Percentiles rank a stretch among this genome's conserved stretches.
phyloP scores from a whole-genome alignment of 2,888 invertebrate genomes.

The Tipula vernalis region DNA sequence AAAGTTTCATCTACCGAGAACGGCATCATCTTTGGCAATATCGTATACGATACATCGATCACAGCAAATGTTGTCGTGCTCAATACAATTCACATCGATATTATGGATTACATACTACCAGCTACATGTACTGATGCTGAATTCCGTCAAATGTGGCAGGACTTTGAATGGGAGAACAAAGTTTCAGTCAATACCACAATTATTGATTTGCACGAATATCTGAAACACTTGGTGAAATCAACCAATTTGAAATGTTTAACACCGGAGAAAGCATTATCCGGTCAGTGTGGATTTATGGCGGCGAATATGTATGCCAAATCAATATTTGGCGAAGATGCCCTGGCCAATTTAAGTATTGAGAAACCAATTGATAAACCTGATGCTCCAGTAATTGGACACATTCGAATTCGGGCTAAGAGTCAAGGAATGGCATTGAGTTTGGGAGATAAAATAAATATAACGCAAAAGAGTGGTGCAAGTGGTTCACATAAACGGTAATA shows the following conservation, averaged over 20 bases:
- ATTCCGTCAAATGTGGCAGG: constrained; percentile 99
- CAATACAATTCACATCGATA: constrained; percentile 98
- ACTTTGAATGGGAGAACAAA: constrained; percentile 99
- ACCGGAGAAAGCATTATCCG: constrained; percentile 89
- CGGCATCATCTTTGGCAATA: constrained; percentile 98
- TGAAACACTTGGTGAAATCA: constrained; percentile 80
- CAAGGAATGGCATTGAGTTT: constrained; percentile 99
- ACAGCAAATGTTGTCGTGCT: constrained; percentile 84
- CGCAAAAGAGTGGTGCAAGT: constrained; percentile 47
- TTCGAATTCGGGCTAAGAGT: constrained; percentile 95
- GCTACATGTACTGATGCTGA: constrained; percentile 89
- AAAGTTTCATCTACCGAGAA: constrained; percentile 99
- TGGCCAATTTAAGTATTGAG: constrained; percentile 98
- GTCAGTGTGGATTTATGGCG: constrained; percentile 99
- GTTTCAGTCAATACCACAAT: constrained; percentile 82
- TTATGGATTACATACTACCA: constrained; percentile 98
- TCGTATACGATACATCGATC: constrained; percentile 86
- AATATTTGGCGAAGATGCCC: constrained; percentile 95
- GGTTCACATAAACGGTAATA: background rate
- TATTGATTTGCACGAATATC: constrained; percentile 83
- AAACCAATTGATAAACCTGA: constrained; percentile 77
- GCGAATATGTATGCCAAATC: constrained; percentile 98
- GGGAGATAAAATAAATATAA: constrained; percentile 95
- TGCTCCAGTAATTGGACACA: constrained; percentile 90
- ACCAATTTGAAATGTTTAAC: constrained; percentile 99